Conservation (phyloP, 2,888 invertebrate species). For the Cataglyphis livida region DNA sequence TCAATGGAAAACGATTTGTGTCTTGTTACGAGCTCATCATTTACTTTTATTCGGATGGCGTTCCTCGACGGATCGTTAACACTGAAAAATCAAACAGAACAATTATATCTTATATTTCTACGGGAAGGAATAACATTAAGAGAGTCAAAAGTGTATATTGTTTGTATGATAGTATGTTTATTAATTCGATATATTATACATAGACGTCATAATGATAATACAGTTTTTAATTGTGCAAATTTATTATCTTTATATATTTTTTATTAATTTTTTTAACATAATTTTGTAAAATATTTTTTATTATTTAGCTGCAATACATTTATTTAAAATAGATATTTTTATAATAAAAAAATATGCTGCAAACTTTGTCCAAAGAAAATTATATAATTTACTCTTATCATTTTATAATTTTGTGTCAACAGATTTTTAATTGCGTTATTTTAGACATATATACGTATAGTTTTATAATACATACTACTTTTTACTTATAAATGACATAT, state of each 20-base stretch:
- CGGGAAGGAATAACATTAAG: not conserved
- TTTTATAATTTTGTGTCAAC: not conserved
- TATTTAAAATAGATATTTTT: not conserved
- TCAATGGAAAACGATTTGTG: constrained; percentile 29
- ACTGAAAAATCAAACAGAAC: constrained; percentile 7
- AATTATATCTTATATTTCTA: not conserved
- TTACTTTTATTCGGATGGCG: not conserved
- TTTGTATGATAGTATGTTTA: not conserved
- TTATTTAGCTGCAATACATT: not conserved
- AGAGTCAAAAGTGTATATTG: not conserved
- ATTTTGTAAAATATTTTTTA: not conserved
- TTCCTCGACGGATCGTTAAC: constrained; percentile 31
- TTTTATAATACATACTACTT: not conserved
- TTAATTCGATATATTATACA: not conserved
- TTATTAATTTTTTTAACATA: not conserved
- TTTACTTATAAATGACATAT: not conserved
- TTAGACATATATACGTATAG: not conserved
- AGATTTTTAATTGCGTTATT: not conserved
- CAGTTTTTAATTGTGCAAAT: not conserved
- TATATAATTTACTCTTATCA: not conserved
- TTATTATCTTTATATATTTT: constrained; percentile 3
- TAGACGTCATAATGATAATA: not conserved
- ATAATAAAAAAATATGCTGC: not conserved
- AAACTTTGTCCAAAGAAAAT: not conserved
- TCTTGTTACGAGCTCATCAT: constrained; percentile 41